These are phyloP conservation scores for Colostygia pectinataria DNA, from an alignment of 2,888 invertebrate species.

Conservation along the genomic window DNA sequence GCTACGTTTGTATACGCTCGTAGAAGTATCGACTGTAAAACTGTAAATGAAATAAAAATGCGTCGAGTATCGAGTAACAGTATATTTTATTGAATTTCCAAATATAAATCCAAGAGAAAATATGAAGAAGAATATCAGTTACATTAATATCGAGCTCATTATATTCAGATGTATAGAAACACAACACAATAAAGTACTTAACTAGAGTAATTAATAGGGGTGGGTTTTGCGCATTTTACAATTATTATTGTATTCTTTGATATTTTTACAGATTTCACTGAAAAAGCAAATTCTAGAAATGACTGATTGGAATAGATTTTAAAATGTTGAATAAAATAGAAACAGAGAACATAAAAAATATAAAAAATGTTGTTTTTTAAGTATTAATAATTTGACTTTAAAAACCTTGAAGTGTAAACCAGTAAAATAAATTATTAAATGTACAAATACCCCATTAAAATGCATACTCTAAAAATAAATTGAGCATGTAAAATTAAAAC, in stretches of 20 bases:
- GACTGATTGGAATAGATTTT: too few relatives aligned
- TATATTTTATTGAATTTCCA: conserved; percentile 79
- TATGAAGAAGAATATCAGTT: conserved; percentile 55
- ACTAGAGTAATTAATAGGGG: background rate
- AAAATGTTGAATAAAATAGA: too few relatives aligned
- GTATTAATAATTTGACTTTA: too few relatives aligned
- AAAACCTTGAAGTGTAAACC: too few relatives aligned
- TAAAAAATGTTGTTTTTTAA: too few relatives aligned
- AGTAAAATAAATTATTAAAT: conserved; percentile 3
- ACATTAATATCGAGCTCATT: conserved; percentile 42
- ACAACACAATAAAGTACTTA: conserved; percentile 1
- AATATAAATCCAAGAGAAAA: conserved; percentile 78
- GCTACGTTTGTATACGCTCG: too few relatives aligned
- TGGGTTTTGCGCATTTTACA: conserved; percentile 10
- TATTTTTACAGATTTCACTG: too few relatives aligned
- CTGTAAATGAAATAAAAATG: conserved; percentile 32
- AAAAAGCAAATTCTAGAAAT: too few relatives aligned
- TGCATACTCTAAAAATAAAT: conserved; percentile 26
- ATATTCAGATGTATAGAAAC: conserved; percentile 19
- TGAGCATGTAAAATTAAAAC: conserved; percentile 39
- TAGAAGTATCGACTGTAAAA: too few relatives aligned
- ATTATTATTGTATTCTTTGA: too few relatives aligned
- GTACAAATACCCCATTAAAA: conserved; percentile 10
- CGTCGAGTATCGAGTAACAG: conserved; percentile 64
- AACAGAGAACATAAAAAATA: too few relatives aligned